These are phyloP conservation scores for Engystomops pustulosus DNA, from an alignment of 2,113 vertebrate species.

Conservation along the genomic window DNA sequence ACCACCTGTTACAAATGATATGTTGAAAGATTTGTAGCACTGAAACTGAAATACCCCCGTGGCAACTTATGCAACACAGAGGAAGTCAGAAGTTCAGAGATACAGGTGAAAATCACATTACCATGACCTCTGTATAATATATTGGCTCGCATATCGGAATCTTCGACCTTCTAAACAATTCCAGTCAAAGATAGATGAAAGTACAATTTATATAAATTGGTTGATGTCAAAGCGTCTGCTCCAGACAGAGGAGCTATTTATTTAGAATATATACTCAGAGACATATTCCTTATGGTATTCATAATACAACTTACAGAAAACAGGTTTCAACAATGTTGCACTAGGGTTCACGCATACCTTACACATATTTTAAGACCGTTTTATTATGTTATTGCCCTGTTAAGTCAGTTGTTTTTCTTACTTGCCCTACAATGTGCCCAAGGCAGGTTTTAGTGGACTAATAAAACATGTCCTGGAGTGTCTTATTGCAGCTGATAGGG, in stretches of 20 bases:
- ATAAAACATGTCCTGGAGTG: slow-evolving; percentile 58
- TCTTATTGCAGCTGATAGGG: slow-evolving; percentile 41
- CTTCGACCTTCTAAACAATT: background rate
- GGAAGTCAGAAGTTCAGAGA: slow-evolving; percentile 66
- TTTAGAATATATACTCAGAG: background rate
- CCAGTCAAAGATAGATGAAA: background rate
- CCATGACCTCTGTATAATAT: slow-evolving; percentile 22
- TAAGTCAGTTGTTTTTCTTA: slow-evolving; percentile 52
- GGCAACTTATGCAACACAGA: slow-evolving; percentile 59
- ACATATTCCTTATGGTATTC: slow-evolving; percentile 16
- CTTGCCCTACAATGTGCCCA: slow-evolving; percentile 50
- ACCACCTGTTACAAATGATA: slow-evolving; percentile 61
- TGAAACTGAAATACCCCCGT: slow-evolving; percentile 63
- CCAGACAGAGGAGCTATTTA: background rate
- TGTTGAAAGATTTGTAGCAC: slow-evolving; percentile 60
- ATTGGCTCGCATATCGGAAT: background rate
- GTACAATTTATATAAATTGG: background rate
- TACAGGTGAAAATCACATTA: slow-evolving; percentile 66
- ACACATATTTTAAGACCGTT: slow-evolving; percentile 53
- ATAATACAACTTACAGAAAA: background rate
- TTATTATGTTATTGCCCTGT: slow-evolving; percentile 55
- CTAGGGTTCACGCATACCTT: slow-evolving; percentile 41
- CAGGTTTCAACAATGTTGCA: slow-evolving; percentile 42
- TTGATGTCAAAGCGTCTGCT: background rate
- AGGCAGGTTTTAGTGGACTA: slow-evolving; percentile 44